These are phyloP conservation scores for Epinephelus fuscoguttatus DNA, from an alignment of 2,113 vertebrate genomes.

Conservation along the genomic window DNA sequence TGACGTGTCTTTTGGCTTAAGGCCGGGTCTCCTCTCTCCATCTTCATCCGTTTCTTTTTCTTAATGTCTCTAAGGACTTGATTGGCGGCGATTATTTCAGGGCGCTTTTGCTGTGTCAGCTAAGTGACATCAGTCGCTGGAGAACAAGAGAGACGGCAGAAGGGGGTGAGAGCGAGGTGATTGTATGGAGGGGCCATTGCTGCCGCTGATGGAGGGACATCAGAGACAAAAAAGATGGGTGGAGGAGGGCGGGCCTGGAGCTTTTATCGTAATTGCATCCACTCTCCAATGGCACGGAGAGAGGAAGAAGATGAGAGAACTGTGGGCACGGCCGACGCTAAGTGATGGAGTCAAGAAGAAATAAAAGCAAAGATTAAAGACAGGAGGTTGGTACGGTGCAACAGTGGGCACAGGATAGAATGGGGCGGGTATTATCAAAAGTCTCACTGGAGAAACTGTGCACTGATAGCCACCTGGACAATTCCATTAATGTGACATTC, in stretches of 20 bases:
- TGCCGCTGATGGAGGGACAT: conserved; percentile 19
- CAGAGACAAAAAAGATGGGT: conserved; percentile 41
- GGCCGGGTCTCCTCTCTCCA: conserved; percentile 26
- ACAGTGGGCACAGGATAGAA: not conserved
- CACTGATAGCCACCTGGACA: not conserved
- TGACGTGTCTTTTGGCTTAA: conserved; percentile 71
- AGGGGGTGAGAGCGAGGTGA: conserved; percentile 40
- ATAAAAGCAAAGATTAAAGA: conserved; percentile 59
- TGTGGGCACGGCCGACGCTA: conserved; percentile 13
- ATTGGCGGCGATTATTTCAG: conserved; percentile 51
- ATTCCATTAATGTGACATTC: conserved; percentile 5
- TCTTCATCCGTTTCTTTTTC: conserved; percentile 44
- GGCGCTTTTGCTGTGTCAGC: conserved; percentile 82
- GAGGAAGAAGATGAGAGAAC: conserved; percentile 40
- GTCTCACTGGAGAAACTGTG: not conserved
- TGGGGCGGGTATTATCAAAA: not conserved
- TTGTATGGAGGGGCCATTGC: conserved; percentile 16
- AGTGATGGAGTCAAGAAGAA: conserved; percentile 53
- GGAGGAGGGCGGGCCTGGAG: conserved; percentile 56
- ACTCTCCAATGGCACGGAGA: conserved; percentile 40
- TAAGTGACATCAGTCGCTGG: conserved; percentile 81
- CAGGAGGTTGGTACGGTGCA: not conserved
- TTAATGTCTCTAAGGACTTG: conserved; percentile 61
- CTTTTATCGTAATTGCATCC: conserved; percentile 80
- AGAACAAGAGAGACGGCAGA: conserved; percentile 45